phyloP scores from a whole-genome alignment of 1,140 invertebrate species.

The Cherax quadricarinatus region DNA sequence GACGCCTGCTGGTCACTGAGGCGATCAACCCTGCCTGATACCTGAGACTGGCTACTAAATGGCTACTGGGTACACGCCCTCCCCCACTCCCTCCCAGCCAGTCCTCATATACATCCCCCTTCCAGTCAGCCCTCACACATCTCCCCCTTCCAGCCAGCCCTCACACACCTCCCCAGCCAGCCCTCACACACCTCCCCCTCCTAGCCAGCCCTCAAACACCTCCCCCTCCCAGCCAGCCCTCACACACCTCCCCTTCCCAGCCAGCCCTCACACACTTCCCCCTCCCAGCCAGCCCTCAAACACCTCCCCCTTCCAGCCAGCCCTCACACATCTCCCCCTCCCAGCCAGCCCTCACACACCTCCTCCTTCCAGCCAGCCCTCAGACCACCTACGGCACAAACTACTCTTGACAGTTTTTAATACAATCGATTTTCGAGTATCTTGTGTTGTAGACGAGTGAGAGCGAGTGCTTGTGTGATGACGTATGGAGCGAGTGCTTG shows the following conservation, averaged over 20 bases:
- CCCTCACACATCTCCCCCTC: no score
- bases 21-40: slow-evolving; percentile 54
- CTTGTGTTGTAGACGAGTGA: background rate
- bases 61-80: slow-evolving; percentile 56
- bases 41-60: slow-evolving; percentile 67
- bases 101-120: background rate
- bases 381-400: background rate
- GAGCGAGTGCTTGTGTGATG: background rate
- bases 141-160: slow-evolving; percentile 8
- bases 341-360: background rate
- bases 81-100: background rate
- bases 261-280: background rate
- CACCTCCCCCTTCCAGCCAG: no score
- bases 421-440: slow-evolving; percentile 23
- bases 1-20: slow-evolving; percentile 48
- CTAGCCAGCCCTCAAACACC: no score
- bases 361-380: background rate
- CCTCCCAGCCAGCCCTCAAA: no score
- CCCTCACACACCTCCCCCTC: no score
- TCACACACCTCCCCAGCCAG: background rate
- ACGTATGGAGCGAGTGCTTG: no score
- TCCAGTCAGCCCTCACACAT: background rate
- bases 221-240: no score
- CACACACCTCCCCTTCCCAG: no score
- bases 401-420: background rate